Conservation (phyloP, 2,888 invertebrate genomes). For the Drosophila pegasa region DNA sequence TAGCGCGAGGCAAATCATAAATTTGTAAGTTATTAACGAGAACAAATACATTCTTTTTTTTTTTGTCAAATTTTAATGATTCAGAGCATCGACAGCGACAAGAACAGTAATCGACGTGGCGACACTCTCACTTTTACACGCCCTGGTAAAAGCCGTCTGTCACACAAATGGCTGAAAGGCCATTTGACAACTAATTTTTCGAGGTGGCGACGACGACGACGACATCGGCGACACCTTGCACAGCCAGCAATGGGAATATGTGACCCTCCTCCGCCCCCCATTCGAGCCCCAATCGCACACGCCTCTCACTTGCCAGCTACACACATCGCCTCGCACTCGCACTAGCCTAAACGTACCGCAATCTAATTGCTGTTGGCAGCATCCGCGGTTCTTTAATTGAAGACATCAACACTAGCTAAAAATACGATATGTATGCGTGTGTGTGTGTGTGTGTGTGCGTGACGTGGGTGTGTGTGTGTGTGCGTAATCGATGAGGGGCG, state of each 20-base stretch:
- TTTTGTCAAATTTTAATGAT: constrained; percentile 55
- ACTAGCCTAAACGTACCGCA: constrained; percentile 72
- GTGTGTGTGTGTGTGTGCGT: constrained; percentile 9
- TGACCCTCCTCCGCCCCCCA: background rate
- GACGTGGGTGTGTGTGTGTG: constrained; percentile 17
- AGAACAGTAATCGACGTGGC: constrained; percentile 31
- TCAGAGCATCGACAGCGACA: constrained; percentile 34
- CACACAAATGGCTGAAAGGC: constrained; percentile 65
- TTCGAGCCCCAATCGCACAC: constrained; percentile 5
- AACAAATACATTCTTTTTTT: constrained; percentile 37
- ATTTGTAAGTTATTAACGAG: constrained; percentile 66
- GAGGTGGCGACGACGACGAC: constrained; percentile 58
- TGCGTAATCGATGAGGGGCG: constrained; percentile 61
- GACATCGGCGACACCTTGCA: constrained; percentile 63
- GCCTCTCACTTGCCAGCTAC: constrained; percentile 21
- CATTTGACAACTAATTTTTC: constrained; percentile 73
- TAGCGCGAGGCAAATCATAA: constrained; percentile 53
- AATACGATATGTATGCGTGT: constrained; percentile 50
- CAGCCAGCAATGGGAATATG: constrained; percentile 19
- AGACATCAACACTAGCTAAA: constrained; percentile 83
- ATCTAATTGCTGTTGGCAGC: constrained; percentile 78
- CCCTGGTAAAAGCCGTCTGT: constrained; percentile 71
- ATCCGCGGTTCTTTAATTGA: constrained; percentile 83
- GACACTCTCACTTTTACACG: constrained; percentile 55
- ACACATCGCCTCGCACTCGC: constrained; percentile 66